Evolutionary conservation across 2,113 vertebrate genomes (phyloP), one percentile per base, ranked within the genome.

Genomic region (Neoarius graeffei): DNA sequence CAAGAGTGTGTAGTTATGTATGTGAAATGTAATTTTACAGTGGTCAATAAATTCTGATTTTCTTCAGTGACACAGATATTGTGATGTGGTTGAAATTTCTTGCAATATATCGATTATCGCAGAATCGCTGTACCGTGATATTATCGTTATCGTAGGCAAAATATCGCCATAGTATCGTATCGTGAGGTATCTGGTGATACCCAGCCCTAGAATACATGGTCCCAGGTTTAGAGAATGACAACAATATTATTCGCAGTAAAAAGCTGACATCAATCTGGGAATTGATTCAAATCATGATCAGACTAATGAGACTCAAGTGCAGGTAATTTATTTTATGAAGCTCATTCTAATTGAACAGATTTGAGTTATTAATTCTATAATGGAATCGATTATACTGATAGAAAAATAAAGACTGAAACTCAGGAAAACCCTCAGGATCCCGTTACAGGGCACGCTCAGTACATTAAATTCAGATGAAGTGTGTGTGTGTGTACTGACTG

Each of bases 401-500:
- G n/a, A 15, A 30, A 0, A 1, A 69, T 69, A 64, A 64, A 66
- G 64, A n/a, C 9, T 19, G 59, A 60, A 15, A 30, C 13, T 27
- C 66, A n/a, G 62, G 14, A 6, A 71, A 35, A 74, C 74, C 57
- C n/a, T 71, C 48, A 54, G 27, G 4, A 23, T 52, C 42, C 20
- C 20, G 23, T 19, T 74, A 48, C 35, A 74, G 35, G 7, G 11
- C 35, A 74, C 9, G 4, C 0, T 30, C 27, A 15, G 27, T 3
- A 15, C 5, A 5, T 69, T 17, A 1, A 1, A 35, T 35, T 15
- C 5, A 69, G 54, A 14, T 15, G 25, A 27, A 35, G 50, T 81
- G 50, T 69, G 25, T 83, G 54, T 76, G 20, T 35, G 27, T 69
- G 67, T 69, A 97, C 97, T 97, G 90, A 99, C 98, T 99, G 95